Evolutionary conservation across 1,140 invertebrate species (phyloP), one percentile per base, ranked within the genome.

Genomic region (Drosophila grimshawi): DNA sequence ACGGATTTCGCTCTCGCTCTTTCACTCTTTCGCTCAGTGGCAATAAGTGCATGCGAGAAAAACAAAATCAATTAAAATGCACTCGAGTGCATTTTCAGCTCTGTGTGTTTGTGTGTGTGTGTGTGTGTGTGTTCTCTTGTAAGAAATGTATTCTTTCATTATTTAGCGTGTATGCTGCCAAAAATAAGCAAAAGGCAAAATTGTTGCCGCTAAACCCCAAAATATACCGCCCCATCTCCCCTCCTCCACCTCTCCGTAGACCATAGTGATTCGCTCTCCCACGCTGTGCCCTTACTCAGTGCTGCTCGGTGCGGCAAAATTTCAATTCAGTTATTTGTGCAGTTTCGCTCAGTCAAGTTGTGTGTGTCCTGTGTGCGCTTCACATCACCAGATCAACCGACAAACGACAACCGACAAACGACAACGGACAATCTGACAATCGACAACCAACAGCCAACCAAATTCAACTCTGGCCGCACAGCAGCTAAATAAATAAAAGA

Each of bases 271-370:
- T 57, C 59, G 35, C 59, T 67, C 53, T 53, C 49, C 37, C 43
- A 49, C 10, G 39, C 45, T 62, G 45, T 48, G 76, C 73, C 65
- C 76, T 78, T 76, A 70, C 55, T 66, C 49, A 71, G 57, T 53
- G 60, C 61, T 53, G 60, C 61, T 63, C 53, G 46, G 35, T 62
- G 75, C 73, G 78, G 74, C 62, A 66, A 78, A 69, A 78, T 82
- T 86, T 80, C 72, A 82, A 80, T 89, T 89, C 81, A 89, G 86
- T 89, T 89, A 89, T 89, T 89, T 89, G 80, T 89, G 85, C 85
- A 89, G 77, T 90, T 89, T 81, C 62, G 65, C 80, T 89, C 85
- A 85, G 85, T 89, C 80, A 81, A 85, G 85, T 89, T 85, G 85
- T 83, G 82, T 75, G 76, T 81, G 77, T 78, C 75, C 67, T 69